Percentiles rank a stretch among this genome's conserved stretches.
Evolutionary conservation across 1,140 invertebrate species (phyloP).

Genomic region (Trachymyrmex septentrionalis): DNA sequence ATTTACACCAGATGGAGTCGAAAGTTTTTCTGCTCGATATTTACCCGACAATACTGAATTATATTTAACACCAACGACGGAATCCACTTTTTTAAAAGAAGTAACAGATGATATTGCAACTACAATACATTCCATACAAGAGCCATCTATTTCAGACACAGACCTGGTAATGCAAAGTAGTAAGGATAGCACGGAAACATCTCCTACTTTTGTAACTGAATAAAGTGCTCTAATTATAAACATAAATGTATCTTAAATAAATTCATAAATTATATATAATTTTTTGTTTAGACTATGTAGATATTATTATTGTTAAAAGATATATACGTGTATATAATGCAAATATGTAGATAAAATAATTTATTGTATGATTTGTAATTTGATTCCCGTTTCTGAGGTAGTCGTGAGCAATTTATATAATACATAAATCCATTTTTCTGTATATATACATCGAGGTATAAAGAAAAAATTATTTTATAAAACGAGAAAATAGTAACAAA

Average conservation of each 20-base stretch:
- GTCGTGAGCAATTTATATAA: conserved; percentile 6
- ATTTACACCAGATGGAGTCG: background rate
- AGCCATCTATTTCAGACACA: conserved; percentile 16
- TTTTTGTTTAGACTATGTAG: background rate
- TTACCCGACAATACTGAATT: background rate
- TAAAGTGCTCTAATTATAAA: background rate
- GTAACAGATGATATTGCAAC: background rate
- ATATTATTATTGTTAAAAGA: background rate
- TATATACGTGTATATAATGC: background rate
- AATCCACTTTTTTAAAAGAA: background rate
- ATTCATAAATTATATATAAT: background rate
- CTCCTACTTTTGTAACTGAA: background rate
- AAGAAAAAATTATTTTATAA: conserved; percentile 3
- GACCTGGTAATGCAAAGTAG: background rate
- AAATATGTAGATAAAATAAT: conserved; percentile 36
- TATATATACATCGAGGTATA: background rate
- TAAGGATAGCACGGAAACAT: conserved; percentile 4
- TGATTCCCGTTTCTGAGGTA: conserved; percentile 37
- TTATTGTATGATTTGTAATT: conserved; percentile 19
- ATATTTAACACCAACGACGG: background rate
- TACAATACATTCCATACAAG: background rate
- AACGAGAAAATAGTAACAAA: background rate
- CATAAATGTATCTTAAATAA: background rate
- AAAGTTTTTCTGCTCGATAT: background rate
- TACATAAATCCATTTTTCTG: background rate